phyloP scores from a whole-genome alignment of 2,888 invertebrate species.

The Tenodera sinensis region DNA sequence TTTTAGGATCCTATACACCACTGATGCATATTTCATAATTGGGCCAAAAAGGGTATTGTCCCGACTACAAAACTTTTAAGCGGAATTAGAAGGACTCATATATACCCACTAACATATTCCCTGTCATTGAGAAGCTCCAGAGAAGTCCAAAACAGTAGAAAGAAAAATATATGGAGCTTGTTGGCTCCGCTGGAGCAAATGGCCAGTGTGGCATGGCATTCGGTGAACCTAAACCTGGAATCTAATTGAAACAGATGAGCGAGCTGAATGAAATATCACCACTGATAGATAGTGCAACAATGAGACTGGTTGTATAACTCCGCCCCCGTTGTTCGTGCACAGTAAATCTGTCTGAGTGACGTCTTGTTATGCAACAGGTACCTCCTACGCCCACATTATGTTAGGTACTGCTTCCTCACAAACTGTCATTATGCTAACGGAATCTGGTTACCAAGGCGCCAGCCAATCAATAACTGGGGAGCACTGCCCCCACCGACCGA shows the following conservation, averaged over 20 bases:
- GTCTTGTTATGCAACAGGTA: neutral
- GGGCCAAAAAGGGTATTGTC: no score
- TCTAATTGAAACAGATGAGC: neutral
- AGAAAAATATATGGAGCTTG: no score
- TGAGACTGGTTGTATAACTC: neutral
- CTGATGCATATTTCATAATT: no score
- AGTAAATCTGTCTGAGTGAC: neutral
- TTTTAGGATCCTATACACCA: no score
- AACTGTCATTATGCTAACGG: neutral
- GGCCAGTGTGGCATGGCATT: neutral
- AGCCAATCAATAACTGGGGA: neutral
- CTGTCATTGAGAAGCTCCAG: no score
- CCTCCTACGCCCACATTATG: neutral
- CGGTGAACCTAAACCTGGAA: neutral
- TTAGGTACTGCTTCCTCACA: neutral
- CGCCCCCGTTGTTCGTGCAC: neutral
- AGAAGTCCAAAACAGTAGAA: no score
- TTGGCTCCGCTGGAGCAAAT: no score
- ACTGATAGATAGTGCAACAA: no score
- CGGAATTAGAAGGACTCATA: no score
- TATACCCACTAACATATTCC: no score
- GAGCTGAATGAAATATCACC: neutral
- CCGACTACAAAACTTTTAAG: no score
- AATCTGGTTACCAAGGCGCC: neutral
- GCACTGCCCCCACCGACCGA: neutral